Evolutionary conservation across 2,113 vertebrate genomes (phyloP), one percentile per base, ranked within the genome.

Genomic region (Albula goreensis): DNA sequence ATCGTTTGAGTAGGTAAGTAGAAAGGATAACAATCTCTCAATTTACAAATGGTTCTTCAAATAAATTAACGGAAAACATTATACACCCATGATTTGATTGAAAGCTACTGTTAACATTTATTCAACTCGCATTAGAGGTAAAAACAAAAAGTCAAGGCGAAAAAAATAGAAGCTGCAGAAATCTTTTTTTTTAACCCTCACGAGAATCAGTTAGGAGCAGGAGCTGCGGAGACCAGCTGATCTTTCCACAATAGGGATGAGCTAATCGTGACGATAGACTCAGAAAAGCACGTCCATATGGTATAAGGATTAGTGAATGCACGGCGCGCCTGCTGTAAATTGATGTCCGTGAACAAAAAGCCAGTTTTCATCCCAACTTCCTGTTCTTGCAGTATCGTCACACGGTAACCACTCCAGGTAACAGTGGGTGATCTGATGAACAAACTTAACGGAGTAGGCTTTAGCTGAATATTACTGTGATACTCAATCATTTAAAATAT

Each of bases 291-390:
- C 70, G 31, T 74, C 70, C 70, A 31, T 74, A 31, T 74, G 63
- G 10, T 31, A n/a, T 11, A 25, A 10, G 5, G 70, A 7, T 74
- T 74, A 74, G 70, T 74, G 70, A 31, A 74, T 74, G 22, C 9
- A 31, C 70, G n/a, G 70, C n/a, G n/a, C 70, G 70, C 70, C 70
- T 74, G 70, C 22, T 74, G 7, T 74, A 74, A 74, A 74, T 31
- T 74, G 70, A 74, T 74, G 70, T 74, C 70, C 19, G 70, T 31
- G 70, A 74, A 74, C 9, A 74, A 74, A 8, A 22, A 74, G 70
- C 70, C n/a, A 77, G 41, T 86, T 86, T 60, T 85, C 85, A 63
- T 63, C 50, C 51, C 70, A 86, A 83, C 85, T 86, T 83, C 81
- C 81, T 82, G 81, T 78, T 50, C 52, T 52, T 50, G 48, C 49